These are phyloP conservation scores for Tribolium madens DNA, from an alignment of 1,140 invertebrate genomes.

Conservation along the genomic window DNA sequence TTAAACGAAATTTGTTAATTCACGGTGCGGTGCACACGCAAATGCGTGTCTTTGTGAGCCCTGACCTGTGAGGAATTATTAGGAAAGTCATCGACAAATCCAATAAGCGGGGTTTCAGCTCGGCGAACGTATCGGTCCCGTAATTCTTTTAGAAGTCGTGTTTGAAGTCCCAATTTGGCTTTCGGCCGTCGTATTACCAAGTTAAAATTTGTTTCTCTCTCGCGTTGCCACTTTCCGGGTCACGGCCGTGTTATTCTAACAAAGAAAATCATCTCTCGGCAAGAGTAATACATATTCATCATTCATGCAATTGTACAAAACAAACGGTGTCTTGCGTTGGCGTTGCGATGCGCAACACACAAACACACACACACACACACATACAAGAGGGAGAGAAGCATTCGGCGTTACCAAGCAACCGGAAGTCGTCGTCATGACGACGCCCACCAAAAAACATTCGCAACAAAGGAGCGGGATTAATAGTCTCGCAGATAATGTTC, in stretches of 20 bases:
- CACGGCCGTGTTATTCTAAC: conserved; percentile 50
- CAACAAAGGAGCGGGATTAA: conserved; percentile 64
- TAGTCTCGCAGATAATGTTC: conserved; percentile 63
- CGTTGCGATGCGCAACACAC: conserved; percentile 48
- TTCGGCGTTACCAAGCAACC: conserved; percentile 59
- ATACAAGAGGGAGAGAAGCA: conserved; percentile 48
- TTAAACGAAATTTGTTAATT: conserved; percentile 24
- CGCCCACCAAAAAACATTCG: conserved; percentile 63
- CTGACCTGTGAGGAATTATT: conserved; percentile 25
- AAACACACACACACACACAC: conserved; percentile 18
- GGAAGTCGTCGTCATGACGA: conserved; percentile 61
- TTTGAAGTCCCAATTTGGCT: conserved; percentile 27
- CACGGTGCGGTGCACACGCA: conserved; percentile 23
- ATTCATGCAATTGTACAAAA: conserved; percentile 61
- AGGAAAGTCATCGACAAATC: conserved; percentile 32
- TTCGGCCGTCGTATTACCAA: background rate
- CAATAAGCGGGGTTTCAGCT: conserved; percentile 27
- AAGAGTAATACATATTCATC: conserved; percentile 60
- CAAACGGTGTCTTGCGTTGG: conserved; percentile 59
- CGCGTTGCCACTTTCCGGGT: conserved; percentile 23
- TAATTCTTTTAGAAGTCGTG: conserved; percentile 39
- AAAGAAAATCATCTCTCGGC: conserved; percentile 56
- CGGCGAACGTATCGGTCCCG: conserved; percentile 6
- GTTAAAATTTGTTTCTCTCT: background rate
- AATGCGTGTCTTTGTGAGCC: conserved; percentile 21